Conservation (phyloP, 2,797 vertebrate species). For the Sebastolobus altivelis region DNA sequence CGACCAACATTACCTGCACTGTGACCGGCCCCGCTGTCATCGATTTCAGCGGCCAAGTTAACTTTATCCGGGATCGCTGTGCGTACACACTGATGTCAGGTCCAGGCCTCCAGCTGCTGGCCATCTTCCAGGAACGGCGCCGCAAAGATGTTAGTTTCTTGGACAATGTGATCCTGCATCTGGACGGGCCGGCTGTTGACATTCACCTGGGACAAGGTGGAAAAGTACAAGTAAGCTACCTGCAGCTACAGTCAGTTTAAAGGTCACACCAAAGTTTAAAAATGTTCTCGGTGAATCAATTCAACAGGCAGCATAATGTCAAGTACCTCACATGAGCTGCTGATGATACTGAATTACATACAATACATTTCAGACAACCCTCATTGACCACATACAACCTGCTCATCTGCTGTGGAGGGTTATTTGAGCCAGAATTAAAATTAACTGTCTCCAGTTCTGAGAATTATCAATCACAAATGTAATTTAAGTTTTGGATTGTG, state of each 20-base stretch:
- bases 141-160: not conserved
- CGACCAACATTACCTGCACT: not conserved
- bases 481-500: no score
- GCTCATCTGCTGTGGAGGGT: no score
- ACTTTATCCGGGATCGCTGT: not conserved
- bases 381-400: no score
- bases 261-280: not conserved
- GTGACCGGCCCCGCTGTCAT: not conserved
- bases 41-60: not conserved
- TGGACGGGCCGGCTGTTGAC: not conserved
- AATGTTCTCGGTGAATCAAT: not conserved
- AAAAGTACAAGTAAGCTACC: not conserved
- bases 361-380: no score
- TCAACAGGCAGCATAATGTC: not conserved
- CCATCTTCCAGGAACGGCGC: not conserved
- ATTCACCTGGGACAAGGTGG: not conserved
- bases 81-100: not conserved
- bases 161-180: conserved; percentile 2
- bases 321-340: not conserved
- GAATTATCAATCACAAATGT: no score
- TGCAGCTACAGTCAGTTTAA: not conserved
- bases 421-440: no score
- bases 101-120: not conserved
- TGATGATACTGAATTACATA: not conserved
- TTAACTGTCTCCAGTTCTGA: no score